Evolutionary conservation across 2,888 invertebrate species (phyloP).

Genomic region (Zygogramma bicolorata): DNA sequence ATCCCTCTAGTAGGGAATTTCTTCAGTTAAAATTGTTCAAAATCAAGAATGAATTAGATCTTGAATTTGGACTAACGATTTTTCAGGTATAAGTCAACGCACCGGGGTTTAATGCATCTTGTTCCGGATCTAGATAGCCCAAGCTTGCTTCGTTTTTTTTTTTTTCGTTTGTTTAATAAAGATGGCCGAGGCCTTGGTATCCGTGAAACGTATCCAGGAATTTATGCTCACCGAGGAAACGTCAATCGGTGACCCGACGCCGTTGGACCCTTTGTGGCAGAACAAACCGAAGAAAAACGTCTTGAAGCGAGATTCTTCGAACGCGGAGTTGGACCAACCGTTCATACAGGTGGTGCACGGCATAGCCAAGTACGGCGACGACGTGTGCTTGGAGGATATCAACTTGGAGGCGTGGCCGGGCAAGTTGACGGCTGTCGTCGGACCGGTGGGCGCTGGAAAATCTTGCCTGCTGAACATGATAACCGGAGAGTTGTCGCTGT

Average conservation of each 20-base stretch:
- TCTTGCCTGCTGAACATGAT: constrained; percentile 66
- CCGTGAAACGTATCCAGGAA: constrained; percentile 64
- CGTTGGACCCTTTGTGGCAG: constrained; percentile 52
- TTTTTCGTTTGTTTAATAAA: constrained; percentile 34
- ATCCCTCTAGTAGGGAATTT: no score
- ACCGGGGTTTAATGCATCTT: no score
- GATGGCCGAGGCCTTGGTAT: constrained; percentile 72
- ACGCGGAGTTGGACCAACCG: not conserved
- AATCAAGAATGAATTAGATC: no score
- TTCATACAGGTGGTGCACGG: constrained; percentile 29
- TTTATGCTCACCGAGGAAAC: constrained; percentile 59
- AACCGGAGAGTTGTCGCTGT: constrained; percentile 66
- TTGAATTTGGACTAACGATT: no score
- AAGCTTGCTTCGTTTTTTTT: not conserved
- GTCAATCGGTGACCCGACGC: constrained; percentile 57
- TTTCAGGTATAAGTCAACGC: no score
- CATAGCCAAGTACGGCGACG: constrained; percentile 54
- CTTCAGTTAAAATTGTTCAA: no score
- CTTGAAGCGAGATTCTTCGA: not conserved
- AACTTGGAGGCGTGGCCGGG: constrained; percentile 65
- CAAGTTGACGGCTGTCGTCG: constrained; percentile 71
- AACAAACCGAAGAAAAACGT: constrained; percentile 26
- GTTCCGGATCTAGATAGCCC: no score
- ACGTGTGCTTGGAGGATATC: constrained; percentile 66
- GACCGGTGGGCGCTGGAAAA: constrained; percentile 78